phyloP scores from a whole-genome alignment of 2,113 vertebrate species.

The Gyps fulvus region DNA sequence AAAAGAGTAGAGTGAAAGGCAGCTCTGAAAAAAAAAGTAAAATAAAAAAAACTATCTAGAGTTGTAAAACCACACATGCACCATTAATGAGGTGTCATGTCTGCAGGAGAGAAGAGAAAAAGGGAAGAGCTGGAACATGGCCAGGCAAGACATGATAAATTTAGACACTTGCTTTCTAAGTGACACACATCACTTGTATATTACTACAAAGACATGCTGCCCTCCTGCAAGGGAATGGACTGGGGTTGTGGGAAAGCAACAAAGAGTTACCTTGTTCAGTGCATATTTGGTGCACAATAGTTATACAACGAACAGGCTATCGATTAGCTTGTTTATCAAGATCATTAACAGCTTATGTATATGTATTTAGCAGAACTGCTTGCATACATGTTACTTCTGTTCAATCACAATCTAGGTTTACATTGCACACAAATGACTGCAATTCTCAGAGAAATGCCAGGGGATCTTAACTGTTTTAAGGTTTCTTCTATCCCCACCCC shows the following conservation, averaged over 20 bases:
- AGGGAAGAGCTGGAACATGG: conserved; percentile 40
- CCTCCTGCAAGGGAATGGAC: conserved; percentile 17
- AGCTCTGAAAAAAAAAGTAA: conserved; percentile 4
- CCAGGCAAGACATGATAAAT: conserved; percentile 25
- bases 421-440: conserved; percentile 17
- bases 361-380: not conserved
- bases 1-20: conserved; percentile 31
- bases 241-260: not conserved
- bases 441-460: conserved; percentile 62
- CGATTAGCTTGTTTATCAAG: not conserved
- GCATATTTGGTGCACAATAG: not conserved
- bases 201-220: conserved; percentile 5
- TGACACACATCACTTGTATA: not conserved
- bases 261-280: not conserved
- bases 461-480: conserved; percentile 70
- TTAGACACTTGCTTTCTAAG: conserved; percentile 31
- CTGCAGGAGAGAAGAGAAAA: conserved; percentile 5
- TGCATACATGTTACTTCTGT: not conserved
- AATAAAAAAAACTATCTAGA: not conserved
- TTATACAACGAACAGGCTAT: not conserved
- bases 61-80: conserved; percentile 11
- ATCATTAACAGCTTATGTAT: conserved; percentile 5
- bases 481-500: not conserved
- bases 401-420: conserved; percentile 11
- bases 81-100: conserved; percentile 46